phyloP scores from a whole-genome alignment of 1,140 invertebrate genomes.

The Euura lappo region DNA sequence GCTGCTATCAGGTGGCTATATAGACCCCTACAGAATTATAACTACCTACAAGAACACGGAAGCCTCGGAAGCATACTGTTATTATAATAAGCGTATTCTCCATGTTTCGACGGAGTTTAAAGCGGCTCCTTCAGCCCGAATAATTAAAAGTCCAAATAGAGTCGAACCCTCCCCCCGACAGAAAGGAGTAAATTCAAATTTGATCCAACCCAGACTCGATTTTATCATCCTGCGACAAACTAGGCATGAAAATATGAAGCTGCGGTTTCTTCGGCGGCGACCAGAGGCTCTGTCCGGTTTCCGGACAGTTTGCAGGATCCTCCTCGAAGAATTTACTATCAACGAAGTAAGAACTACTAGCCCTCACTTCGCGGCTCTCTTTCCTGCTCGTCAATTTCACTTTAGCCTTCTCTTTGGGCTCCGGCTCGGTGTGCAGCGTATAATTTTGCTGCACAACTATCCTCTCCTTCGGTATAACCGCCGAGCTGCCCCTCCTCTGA shows the following conservation, averaged over 20 bases:
- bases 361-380: background rate
- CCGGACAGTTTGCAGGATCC: background rate
- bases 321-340: background rate
- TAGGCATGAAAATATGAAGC: slow-evolving; percentile 74
- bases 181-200: too few species aligned
- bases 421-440: slow-evolving; percentile 25
- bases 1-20: too few species aligned
- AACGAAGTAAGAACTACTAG: background rate
- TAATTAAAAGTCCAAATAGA: too few species aligned
- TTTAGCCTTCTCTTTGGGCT: background rate
- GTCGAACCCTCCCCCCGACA: too few species aligned
- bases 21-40: too few species aligned
- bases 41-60: too few species aligned
- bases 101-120: slow-evolving; percentile 36
- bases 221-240: slow-evolving; percentile 46
- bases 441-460: slow-evolving; percentile 26
- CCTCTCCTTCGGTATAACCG: slow-evolving; percentile 18
- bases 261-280: slow-evolving; percentile 48
- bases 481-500: background rate
- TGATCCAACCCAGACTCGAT: background rate
- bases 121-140: too few species aligned
- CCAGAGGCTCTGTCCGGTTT: slow-evolving; percentile 21
- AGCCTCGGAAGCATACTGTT: too few species aligned
- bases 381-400: background rate
- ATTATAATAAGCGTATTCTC: slow-evolving; percentile 16